phyloP scores from a whole-genome alignment of 2,113 vertebrate genomes.

The Peromyscus leucopus region DNA sequence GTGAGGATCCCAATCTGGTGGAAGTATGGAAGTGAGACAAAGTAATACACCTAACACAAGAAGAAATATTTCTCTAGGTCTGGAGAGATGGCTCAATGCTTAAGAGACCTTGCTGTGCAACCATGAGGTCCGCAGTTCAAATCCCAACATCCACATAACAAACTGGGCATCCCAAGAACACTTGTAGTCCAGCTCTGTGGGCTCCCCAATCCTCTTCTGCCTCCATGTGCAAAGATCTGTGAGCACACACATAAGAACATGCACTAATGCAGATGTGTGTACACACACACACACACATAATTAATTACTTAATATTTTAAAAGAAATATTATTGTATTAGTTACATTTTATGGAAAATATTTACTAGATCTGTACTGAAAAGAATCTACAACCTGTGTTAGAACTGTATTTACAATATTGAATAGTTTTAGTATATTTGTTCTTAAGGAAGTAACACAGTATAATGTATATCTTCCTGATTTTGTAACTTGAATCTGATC shows the following conservation, averaged over 20 bases:
- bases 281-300: background rate
- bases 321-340: background rate
- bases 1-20: constrained; percentile 72
- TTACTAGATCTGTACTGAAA: background rate
- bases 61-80: background rate
- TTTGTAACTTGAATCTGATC: background rate
- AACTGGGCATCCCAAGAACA: background rate
- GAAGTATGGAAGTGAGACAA: constrained; percentile 3
- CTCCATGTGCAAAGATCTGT: background rate
- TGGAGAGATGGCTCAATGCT: background rate
- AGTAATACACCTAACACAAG: background rate
- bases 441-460: background rate
- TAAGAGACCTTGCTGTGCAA: background rate
- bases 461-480: background rate
- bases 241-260: background rate
- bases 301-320: background rate
- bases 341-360: background rate
- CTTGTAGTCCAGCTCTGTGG: background rate
- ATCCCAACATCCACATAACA: background rate
- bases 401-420: background rate
- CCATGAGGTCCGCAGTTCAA: background rate
- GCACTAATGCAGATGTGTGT: background rate
- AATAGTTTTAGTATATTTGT: background rate
- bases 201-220: background rate
- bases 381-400: background rate